Base-by-base conservation (phyloP, 2,113 vertebrate species). In the Cololabis saira region DNA sequence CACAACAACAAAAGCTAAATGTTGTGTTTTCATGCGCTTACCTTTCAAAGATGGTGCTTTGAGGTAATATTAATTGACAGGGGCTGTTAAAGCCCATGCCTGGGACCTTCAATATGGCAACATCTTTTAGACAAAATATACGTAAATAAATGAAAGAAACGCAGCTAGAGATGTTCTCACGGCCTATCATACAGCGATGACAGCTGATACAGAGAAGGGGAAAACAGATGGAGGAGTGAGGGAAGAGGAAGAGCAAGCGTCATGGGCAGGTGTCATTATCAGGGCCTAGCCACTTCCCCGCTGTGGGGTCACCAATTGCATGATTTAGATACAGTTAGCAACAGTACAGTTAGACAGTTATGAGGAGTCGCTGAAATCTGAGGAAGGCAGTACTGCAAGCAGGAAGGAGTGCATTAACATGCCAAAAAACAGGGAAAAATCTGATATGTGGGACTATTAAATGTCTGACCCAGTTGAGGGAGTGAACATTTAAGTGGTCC, bases 51-150 rank as follows among this genome's bases (percentile, higher is more conserved):
- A 62, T 80, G 67, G 74, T 62, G 67, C 81, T 86, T 72, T 61
- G 80, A 78, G 82, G 81, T 78, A 79, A 80, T 78, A 70, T 88
- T 89, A 88, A 74, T 87, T 33, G 92, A 93, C 93, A 93, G 92
- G 92, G 93, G 93, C 92, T 88, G 81, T 82, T 82, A 44, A 77
- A 80, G 92, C 90, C 91, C 91, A 91, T 53, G 92, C 92, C 93
- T 87, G 89, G 91, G 84, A 91, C 86, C 83, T 90, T 81, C 67
- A 62, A 55, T 81, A 84, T 80, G 67, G 72, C 74, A 73, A 73
- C 72, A 77, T 89, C 81, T 79, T 78, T 80, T 90, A 55, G 72
- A 18, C 4, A 18, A 47, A 47, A 18, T 27, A 5, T 27, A 47
- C 16, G 16, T n/a, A 50, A 60, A 41, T 27, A 17, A 54, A 64